Percentiles rank a stretch among this genome's conserved stretches.
phyloP scores from a whole-genome alignment of 2,888 invertebrate species.

The Clivina fossor region DNA sequence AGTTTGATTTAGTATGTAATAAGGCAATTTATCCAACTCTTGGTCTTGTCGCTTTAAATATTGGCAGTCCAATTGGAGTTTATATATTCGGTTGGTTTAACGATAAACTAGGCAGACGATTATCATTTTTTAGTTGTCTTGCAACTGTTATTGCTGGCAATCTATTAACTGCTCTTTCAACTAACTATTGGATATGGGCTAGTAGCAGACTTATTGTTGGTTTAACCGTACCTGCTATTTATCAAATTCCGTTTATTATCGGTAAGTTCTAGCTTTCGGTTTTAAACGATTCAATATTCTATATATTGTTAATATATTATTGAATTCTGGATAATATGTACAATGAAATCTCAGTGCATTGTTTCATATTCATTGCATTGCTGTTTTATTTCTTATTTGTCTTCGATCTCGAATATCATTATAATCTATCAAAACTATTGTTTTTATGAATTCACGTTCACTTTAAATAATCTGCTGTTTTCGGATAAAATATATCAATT shows the following conservation, averaged over 20 bases:
- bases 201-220: constrained; percentile 82
- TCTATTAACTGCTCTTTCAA: constrained; percentile 75
- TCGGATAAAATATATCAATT: too few species aligned
- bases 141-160: constrained; percentile 80
- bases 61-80: constrained; percentile 88
- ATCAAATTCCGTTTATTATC: constrained; percentile 93
- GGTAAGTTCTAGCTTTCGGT: too few species aligned
- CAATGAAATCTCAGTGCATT: too few species aligned
- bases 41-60: constrained; percentile 80
- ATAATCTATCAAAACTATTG: too few species aligned
- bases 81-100: constrained; percentile 84
- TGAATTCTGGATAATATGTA: too few species aligned
- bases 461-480: too few species aligned
- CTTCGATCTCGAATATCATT: too few species aligned
- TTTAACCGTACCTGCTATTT: constrained; percentile 86
- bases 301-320: too few species aligned
- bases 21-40: constrained; percentile 84
- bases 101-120: constrained; percentile 82
- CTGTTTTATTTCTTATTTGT: too few species aligned
- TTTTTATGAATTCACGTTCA: too few species aligned
- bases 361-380: too few species aligned
- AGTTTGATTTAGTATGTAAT: constrained; percentile 90
- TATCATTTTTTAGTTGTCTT: constrained; percentile 84
- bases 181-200: constrained; percentile 82
- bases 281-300: not conserved